Evolutionary conservation across 1,140 invertebrate genomes (phyloP).

Genomic region (Pseudomyrmex pallidus): DNA sequence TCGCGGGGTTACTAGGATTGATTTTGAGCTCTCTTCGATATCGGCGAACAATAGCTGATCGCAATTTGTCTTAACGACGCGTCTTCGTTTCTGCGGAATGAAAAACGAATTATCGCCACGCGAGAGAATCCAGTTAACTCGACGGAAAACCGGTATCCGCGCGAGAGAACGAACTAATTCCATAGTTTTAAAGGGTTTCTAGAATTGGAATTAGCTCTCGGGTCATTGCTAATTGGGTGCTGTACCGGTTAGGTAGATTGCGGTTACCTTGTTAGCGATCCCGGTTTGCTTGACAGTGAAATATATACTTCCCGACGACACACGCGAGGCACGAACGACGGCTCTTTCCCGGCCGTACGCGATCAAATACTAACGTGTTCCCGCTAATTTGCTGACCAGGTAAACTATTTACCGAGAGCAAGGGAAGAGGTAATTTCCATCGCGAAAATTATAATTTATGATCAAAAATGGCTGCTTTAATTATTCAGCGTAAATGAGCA

Average conservation of each 20-base stretch:
- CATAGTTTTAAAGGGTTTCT: slow-evolving; percentile 67
- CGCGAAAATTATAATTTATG: neutral
- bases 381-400: slow-evolving; percentile 4
- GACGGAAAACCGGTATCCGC: slow-evolving; percentile 14
- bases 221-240: slow-evolving; percentile 76
- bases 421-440: neutral
- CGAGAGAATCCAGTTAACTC: slow-evolving; percentile 26
- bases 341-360: no score
- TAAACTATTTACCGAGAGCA: slow-evolving; percentile 4
- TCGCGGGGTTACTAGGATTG: slow-evolving; percentile 1
- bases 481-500: neutral
- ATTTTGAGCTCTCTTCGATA: slow-evolving; percentile 13
- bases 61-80: neutral
- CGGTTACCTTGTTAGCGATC: slow-evolving; percentile 75
- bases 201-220: slow-evolving; percentile 65
- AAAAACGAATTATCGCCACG: slow-evolving; percentile 33
- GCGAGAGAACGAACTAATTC: slow-evolving; percentile 66
- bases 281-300: slow-evolving; percentile 63
- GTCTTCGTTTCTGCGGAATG: neutral
- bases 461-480: neutral
- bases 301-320: slow-evolving; percentile 42
- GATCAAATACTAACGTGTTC: neutral
- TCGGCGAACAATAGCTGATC: neutral
- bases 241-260: slow-evolving; percentile 73
- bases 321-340: slow-evolving; percentile 13